Percentiles rank a stretch among this genome's conserved stretches.
phyloP scores from a whole-genome alignment of 2,113 vertebrate genomes.

The Sminthopsis crassicaudata region DNA sequence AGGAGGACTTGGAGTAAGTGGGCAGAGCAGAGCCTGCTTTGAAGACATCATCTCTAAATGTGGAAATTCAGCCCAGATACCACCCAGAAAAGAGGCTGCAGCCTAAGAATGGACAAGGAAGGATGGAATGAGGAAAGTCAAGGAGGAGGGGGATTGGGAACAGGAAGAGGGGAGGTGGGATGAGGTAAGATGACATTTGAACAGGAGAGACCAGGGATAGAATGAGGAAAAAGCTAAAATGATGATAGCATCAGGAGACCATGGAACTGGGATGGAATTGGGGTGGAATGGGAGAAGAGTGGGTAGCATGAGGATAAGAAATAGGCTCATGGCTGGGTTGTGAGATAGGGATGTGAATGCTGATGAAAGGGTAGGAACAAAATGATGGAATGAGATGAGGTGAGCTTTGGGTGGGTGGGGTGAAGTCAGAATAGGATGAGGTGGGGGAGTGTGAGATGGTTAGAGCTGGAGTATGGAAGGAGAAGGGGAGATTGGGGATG shows the following conservation, averaged over 20 bases:
- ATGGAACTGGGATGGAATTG: not conserved
- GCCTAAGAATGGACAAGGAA: not conserved
- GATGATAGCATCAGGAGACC: not conserved
- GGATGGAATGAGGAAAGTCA: not conserved
- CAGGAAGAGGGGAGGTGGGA: not conserved
- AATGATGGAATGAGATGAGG: not conserved
- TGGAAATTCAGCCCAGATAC: not conserved
- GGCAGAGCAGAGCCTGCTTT: constrained; percentile 36
- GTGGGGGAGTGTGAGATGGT: too few relatives aligned
- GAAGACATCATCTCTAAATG: constrained; percentile 29
- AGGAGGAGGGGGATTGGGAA: not conserved
- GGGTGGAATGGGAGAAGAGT: not conserved
- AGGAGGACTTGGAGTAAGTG: not conserved
- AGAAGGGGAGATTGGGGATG: not conserved
- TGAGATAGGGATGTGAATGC: not conserved
- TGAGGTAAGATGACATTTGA: not conserved
- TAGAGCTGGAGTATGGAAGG: too few relatives aligned
- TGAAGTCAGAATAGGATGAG: not conserved
- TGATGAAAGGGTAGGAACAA: not conserved
- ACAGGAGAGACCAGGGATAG: not conserved
- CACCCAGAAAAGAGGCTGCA: not conserved
- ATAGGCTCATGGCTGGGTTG: not conserved
- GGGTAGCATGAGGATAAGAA: not conserved
- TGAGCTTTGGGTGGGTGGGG: not conserved
- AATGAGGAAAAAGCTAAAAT: not conserved